phyloP scores from a whole-genome alignment of 2,888 invertebrate genomes.

The Drosophila eohydei region DNA sequence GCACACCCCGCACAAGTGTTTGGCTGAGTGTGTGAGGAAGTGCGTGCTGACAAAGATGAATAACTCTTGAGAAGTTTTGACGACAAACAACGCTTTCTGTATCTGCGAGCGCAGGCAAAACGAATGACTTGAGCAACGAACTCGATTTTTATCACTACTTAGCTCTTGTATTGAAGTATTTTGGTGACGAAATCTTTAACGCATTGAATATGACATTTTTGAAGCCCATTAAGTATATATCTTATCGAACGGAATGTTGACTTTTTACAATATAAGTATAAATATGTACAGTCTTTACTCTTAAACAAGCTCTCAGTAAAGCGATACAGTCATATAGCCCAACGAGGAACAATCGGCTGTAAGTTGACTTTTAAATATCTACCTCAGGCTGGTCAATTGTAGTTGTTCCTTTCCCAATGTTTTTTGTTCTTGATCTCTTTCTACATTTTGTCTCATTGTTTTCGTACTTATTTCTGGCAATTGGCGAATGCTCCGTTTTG shows the following conservation, averaged over 20 bases:
- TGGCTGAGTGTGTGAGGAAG: conserved; percentile 59
- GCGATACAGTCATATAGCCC: not conserved
- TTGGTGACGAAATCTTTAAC: conserved; percentile 26
- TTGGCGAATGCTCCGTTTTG: conserved; percentile 32
- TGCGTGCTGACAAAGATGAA: conserved; percentile 72
- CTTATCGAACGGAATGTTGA: conserved; percentile 1
- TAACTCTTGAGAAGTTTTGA: conserved; percentile 44
- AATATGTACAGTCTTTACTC: not conserved
- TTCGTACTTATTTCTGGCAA: conserved; percentile 20
- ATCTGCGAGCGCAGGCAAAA: conserved; percentile 19
- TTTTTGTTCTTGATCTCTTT: not conserved
- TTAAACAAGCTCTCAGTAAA: not conserved
- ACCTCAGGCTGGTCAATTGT: not conserved
- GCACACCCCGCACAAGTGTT: conserved; percentile 7
- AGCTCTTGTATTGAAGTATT: not conserved
- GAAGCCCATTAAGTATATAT: not conserved
- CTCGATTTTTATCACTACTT: conserved; percentile 37
- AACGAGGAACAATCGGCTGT: not conserved
- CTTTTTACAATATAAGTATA: not conserved
- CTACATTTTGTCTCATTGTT: conserved; percentile 11
- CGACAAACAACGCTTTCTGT: conserved; percentile 23
- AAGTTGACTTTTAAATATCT: conserved; percentile 5
- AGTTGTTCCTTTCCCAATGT: conserved; percentile 6
- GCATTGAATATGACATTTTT: conserved; percentile 19
- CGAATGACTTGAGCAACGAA: conserved; percentile 59